Evolutionary conservation across 2,888 invertebrate genomes (phyloP), one percentile per base, ranked within the genome.

Genomic region (Rotaria macrura): DNA sequence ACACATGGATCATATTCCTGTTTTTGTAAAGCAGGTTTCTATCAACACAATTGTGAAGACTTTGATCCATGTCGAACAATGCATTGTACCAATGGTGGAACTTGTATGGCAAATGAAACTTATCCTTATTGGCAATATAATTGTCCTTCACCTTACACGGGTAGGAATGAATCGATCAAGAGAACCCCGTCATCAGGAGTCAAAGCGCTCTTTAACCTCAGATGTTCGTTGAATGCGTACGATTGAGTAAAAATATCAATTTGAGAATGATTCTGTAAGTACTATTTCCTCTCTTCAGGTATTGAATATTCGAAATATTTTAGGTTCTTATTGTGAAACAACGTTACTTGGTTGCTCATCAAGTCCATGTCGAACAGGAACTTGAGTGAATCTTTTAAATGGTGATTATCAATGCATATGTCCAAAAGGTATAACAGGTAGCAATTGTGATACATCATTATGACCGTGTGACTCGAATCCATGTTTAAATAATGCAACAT

Each of bases 401-500:
- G 74, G 79, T 5, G 79, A 40, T 5, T 86, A 86, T 83, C 29
- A 74, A 34, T 86, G 86, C 47, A 0, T 52, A 20, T 86, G 86
- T 79, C 34, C 84, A 25, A 23, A 49, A 49, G 54, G 79, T n/a
- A 84, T 84, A n/a, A 86, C 86, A 34, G 84, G 86, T 52, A 29
- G 7, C 25, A 85, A 86, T 84, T 86, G 86, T 84, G 83, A 52
- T 23, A 83, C 65, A 38, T 43, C 43, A 83, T 57, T 86, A n/a
- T 34, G 57, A 54, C 85, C 85, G 57, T 86, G 86, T 84, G 57
- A 85, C 43, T 84, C 54, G 14, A 83, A 55, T n/a, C 86, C 86
- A 43, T 86, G 86, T 85, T 47, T 17, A 54, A 86, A 86, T 52
- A 85, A 85, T 40, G 83, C 85, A 34, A 86, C 85, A 34, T 86